Evolutionary conservation across 2,888 invertebrate species (phyloP).

Genomic region (Metallyticus violacea): DNA sequence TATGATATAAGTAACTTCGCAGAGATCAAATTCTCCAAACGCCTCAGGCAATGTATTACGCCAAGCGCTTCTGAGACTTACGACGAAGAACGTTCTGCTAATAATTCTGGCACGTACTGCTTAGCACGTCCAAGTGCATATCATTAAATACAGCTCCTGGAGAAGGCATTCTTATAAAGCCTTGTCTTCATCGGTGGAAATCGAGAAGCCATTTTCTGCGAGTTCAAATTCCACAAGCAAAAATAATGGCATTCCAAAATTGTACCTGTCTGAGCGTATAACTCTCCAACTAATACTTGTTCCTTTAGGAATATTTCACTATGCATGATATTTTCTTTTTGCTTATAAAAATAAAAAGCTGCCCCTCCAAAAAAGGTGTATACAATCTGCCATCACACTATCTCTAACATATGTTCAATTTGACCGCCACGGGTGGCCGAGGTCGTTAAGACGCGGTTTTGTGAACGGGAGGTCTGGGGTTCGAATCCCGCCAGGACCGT

Average conservation of each 20-base stretch:
- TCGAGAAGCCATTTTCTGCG: not conserved
- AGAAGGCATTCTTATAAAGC: not conserved
- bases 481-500: too few relatives aligned
- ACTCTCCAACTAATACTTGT: not conserved
- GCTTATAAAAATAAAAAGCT: too few relatives aligned
- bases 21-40: not conserved
- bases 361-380: too few relatives aligned
- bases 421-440: too few relatives aligned
- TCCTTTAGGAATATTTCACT: too few relatives aligned
- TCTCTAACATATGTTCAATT: too few relatives aligned
- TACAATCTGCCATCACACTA: too few relatives aligned
- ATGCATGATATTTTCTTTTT: too few relatives aligned
- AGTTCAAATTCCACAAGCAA: not conserved
- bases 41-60: not conserved
- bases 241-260: not conserved
- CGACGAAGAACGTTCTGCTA: not conserved
- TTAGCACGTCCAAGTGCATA: not conserved
- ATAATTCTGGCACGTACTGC: too few relatives aligned
- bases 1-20: too few relatives aligned
- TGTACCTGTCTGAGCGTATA: not conserved
- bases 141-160: not conserved
- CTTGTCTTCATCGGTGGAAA: not conserved
- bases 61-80: not conserved
- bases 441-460: too few relatives aligned
- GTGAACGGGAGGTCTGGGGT: too few relatives aligned